Base-by-base conservation (phyloP, 1,140 invertebrate genomes). In the Aphaenogaster floridana region DNA sequence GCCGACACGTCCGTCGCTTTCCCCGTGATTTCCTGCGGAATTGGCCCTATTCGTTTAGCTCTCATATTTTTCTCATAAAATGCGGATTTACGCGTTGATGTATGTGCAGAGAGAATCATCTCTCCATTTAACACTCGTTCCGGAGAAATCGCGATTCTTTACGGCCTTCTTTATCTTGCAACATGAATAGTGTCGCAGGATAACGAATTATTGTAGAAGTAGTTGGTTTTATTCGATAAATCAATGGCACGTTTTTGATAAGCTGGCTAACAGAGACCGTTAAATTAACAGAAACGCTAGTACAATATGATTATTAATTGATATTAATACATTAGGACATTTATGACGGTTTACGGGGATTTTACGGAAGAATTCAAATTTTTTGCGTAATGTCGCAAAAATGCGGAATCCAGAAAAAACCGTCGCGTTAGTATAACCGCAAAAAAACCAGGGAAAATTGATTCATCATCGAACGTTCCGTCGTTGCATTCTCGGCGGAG, bases 1-100 rank as follows among this genome's bases (percentile, higher is more conserved):
- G 57, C 21, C 28, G 42, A 15, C 21, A 77, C 89, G 80, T 86
- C 36, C 88, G 81, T 34, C 79, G 57, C 88, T 91, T 90, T 90
- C 89, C 69, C 83, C 71, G n/a, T 61, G 81, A 83, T 91, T 78
- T 78, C 69, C 50, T 77, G 52, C 3, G 39, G 59, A 90, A 63
- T 90, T 59, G 61, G 28, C 42, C 66, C 80, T 61, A 84, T 76
- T 83, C 39, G 57, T 84, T 84, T 76, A 76, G n/a, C 68, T 84
- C 80, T 76, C 80, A 39, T 84, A 74, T 84, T 50, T 61, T 84
- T 84, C 80, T 61, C 80, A 50, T 83, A 74, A 74, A 83, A 57
- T 74, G 39, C 28, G 45, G 17, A 61, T 59, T 72, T 61, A 11
- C 48, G 48, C 64, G 36, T 36, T 50, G 42, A 81, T 52, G 68